Conservation (phyloP, 1,140 invertebrate genomes). For the Mycetomoellerius zeteki region DNA sequence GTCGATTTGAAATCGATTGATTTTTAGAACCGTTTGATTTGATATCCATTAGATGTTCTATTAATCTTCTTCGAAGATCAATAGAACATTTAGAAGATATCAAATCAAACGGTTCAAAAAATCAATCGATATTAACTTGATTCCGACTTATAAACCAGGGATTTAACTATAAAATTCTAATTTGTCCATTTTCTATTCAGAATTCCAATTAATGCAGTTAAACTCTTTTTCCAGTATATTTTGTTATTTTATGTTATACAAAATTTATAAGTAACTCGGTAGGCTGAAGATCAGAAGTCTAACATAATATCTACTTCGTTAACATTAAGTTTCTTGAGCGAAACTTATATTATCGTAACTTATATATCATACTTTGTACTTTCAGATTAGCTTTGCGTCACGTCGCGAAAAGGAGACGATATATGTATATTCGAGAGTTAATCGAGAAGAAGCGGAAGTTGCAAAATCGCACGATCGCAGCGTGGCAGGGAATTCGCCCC, state of each 20-base stretch:
- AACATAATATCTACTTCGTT: neutral
- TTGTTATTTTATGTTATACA: neutral
- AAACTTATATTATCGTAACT: neutral
- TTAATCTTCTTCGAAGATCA: no score
- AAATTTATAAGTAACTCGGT: neutral
- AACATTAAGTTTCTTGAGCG: neutral
- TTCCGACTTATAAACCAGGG: no score
- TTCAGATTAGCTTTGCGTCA: neutral
- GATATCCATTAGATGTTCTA: no score
- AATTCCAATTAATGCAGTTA: no score
- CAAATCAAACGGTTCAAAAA: no score
- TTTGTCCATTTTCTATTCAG: no score
- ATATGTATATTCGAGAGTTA: constrained; percentile 29
- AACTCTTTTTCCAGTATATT: no score
- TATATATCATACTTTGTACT: neutral
- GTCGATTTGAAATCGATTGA: no score
- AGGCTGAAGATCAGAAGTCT: neutral
- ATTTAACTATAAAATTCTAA: no score
- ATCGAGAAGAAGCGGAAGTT: constrained; percentile 58
- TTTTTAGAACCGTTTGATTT: no score
- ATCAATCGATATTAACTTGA: no score
- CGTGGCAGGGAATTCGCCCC: constrained; percentile 12
- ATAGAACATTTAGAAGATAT: no score
- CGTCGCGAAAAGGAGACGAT: constrained; percentile 6
- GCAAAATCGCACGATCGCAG: constrained; percentile 39